These are phyloP conservation scores for Chrysolophus pictus DNA, from an alignment of 2,797 vertebrate genomes.

Conservation along the genomic window DNA sequence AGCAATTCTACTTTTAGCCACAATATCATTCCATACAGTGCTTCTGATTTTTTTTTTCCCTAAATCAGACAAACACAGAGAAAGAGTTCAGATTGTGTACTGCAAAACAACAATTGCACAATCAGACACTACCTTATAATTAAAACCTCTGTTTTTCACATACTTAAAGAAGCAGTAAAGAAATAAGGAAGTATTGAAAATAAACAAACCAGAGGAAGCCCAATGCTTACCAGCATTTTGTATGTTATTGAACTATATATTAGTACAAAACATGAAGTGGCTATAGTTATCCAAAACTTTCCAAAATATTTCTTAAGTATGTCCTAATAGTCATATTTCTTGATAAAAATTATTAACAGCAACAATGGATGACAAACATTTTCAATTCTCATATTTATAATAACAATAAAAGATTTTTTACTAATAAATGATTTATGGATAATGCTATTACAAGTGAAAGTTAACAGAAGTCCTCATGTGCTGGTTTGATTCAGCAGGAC, in stretches of 20 bases:
- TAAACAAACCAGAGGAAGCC: neutral
- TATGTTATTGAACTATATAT: neutral
- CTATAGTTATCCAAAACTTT: neutral
- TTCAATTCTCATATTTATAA: neutral
- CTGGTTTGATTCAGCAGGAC: neutral
- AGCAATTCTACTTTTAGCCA: neutral
- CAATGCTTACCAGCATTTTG: neutral
- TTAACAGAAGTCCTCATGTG: neutral
- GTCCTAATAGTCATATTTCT: neutral
- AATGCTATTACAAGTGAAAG: fast-evolving
- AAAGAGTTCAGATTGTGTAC: neutral
- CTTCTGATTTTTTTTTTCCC: neutral
- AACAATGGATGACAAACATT: neutral
- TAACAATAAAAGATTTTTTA: neutral
- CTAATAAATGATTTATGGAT: neutral
- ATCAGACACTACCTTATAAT: neutral
- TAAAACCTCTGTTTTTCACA: neutral
- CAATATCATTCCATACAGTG: neutral
- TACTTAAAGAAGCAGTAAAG: neutral
- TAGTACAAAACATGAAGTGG: neutral
- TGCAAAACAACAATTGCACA: neutral
- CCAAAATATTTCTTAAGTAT: neutral
- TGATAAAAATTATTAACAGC: neutral
- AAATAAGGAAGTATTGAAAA: neutral
- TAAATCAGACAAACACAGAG: neutral